These are phyloP conservation scores for Nanorana parkeri DNA, from an alignment of 2,113 vertebrate species.

Conservation along the genomic window DNA sequence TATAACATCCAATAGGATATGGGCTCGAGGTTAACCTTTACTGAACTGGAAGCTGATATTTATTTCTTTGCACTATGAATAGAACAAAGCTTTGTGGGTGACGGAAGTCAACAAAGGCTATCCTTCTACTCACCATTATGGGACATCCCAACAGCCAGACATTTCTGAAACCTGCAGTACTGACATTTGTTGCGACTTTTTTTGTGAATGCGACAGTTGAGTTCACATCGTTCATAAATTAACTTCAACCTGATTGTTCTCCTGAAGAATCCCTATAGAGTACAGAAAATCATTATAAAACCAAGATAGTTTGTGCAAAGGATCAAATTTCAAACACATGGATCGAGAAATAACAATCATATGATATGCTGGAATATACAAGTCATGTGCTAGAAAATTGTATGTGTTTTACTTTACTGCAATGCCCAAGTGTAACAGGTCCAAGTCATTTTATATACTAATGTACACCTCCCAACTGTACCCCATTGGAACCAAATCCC, in stretches of 20 bases:
- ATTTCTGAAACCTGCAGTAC: constrained; percentile 99
- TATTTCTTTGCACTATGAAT: not conserved
- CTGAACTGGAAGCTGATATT: not conserved
- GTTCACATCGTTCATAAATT: constrained; percentile 93
- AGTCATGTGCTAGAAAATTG: too few relatives aligned
- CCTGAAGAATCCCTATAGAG: constrained; percentile 90
- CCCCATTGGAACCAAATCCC: too few relatives aligned
- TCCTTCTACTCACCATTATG: constrained; percentile 87
- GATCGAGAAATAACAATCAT: too few relatives aligned
- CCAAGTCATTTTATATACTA: too few relatives aligned
- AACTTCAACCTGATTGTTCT: constrained; percentile 95
- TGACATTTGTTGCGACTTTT: constrained; percentile 99
- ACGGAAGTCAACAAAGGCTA: not conserved
- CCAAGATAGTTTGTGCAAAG: too few relatives aligned
- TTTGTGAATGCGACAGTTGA: constrained; percentile 97
- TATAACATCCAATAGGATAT: too few relatives aligned
- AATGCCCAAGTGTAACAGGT: too few relatives aligned
- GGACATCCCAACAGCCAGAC: constrained; percentile 97
- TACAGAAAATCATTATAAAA: not conserved
- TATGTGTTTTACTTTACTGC: too few relatives aligned
- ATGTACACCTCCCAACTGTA: too few relatives aligned
- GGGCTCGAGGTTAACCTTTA: not conserved
- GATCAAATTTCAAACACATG: too few relatives aligned
- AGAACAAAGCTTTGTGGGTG: not conserved
- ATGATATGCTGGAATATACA: too few relatives aligned